These are phyloP conservation scores for Equus quagga DNA, from an alignment of 2,113 vertebrate genomes.

Conservation along the genomic window DNA sequence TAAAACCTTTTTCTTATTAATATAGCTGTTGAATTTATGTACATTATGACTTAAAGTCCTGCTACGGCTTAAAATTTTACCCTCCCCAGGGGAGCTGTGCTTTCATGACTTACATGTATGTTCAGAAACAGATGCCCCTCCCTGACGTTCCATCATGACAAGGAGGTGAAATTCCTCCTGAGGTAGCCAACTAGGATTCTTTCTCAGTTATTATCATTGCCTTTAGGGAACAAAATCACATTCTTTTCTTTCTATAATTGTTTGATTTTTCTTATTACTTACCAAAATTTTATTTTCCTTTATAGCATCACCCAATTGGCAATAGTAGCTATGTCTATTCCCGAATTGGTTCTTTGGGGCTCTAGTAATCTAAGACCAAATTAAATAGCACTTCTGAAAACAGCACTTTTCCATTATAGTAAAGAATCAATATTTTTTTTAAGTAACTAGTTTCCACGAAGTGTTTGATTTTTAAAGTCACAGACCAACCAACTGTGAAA, in stretches of 20 bases:
- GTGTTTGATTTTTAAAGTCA: slow-evolving; percentile 49
- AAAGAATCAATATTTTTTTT: background rate
- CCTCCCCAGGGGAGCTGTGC: background rate
- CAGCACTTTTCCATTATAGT: background rate
- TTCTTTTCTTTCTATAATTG: background rate
- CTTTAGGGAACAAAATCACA: background rate
- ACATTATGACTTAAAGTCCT: background rate
- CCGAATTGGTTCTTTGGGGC: background rate
- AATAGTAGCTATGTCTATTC: background rate
- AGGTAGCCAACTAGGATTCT: background rate
- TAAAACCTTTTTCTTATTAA: background rate
- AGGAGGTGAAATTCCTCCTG: background rate
- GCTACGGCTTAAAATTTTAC: slow-evolving; percentile 19
- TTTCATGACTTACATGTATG: background rate
- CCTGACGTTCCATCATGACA: background rate
- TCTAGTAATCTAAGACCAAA: slow-evolving; percentile 9
- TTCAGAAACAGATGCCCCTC: background rate
- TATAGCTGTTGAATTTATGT: background rate
- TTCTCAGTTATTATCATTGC: background rate
- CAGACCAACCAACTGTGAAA: background rate
- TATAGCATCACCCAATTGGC: background rate
- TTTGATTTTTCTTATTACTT: slow-evolving; percentile 27
- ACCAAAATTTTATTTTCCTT: slow-evolving; percentile 6
- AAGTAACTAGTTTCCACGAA: slow-evolving; percentile 25
- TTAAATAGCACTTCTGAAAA: slow-evolving; percentile 27